These are phyloP conservation scores for Embiotoca jacksoni DNA, from an alignment of 2,113 vertebrate species.

Conservation along the genomic window DNA sequence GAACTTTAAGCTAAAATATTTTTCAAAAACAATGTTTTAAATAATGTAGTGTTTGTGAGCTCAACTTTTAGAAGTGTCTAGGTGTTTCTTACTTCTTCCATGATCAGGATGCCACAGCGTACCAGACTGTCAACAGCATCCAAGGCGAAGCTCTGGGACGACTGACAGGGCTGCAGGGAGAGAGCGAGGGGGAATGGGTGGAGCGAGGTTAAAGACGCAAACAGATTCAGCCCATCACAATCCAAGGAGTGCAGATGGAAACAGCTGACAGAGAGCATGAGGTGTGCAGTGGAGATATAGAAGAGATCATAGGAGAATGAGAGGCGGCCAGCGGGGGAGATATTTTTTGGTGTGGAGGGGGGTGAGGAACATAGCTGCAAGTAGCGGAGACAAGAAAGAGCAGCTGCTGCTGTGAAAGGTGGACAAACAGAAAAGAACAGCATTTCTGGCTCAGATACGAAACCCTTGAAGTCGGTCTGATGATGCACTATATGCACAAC, in stretches of 20 bases:
- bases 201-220: slow-evolving; percentile 45
- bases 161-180: slow-evolving; percentile 89
- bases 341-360: slow-evolving; percentile 48
- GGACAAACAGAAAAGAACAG: slow-evolving; percentile 47
- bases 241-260: slow-evolving; percentile 32
- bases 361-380: slow-evolving; percentile 42
- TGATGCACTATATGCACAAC: slow-evolving; percentile 37
- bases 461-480: slow-evolving; percentile 67
- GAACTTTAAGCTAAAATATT: slow-evolving; percentile 6
- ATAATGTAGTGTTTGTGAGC: slow-evolving; percentile 10
- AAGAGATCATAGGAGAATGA: slow-evolving; percentile 60
- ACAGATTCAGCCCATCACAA: slow-evolving; percentile 52
- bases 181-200: neutral
- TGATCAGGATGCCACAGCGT: slow-evolving; percentile 89
- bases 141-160: slow-evolving; percentile 82
- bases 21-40: neutral
- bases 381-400: slow-evolving; percentile 54
- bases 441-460: slow-evolving; percentile 57
- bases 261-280: slow-evolving; percentile 63
- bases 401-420: slow-evolving; percentile 60
- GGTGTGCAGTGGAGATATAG: slow-evolving; percentile 43
- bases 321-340: slow-evolving; percentile 23
- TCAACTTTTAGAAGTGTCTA: slow-evolving; percentile 13
- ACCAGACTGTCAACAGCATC: slow-evolving; percentile 92
- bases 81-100: slow-evolving; percentile 88